These are phyloP conservation scores for Parazoanthus darwini DNA, from an alignment of 92 coral and sea anemone genomes.

Conservation along the genomic window DNA sequence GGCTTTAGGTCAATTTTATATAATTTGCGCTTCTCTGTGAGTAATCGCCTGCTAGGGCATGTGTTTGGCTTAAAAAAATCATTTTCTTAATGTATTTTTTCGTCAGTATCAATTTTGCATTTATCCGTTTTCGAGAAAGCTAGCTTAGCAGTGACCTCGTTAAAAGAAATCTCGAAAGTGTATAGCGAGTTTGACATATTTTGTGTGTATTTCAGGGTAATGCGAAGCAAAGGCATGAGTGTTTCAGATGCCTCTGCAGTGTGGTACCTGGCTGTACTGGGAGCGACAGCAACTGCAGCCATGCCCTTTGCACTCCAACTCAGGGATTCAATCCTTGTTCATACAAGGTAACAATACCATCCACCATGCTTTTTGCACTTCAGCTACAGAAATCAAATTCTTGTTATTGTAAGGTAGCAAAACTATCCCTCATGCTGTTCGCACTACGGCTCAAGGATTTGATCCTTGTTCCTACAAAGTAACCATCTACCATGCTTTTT, in stretches of 20 bases:
- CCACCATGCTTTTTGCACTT: constrained; percentile 40
- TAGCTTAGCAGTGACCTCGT: too few species aligned
- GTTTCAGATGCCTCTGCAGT: constrained; percentile 98
- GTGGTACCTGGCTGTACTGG: constrained; percentile 94
- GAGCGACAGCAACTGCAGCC: constrained; percentile 88
- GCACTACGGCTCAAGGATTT: constrained; percentile 49
- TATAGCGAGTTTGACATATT: background rate
- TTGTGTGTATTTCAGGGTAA: constrained; percentile 66
- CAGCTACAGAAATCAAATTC: background rate
- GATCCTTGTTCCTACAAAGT: constrained; percentile 84
- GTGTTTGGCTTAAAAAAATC: too few species aligned
- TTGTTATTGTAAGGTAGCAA: constrained; percentile 14
- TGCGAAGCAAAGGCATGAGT: constrained; percentile 93
- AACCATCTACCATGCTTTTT: background rate
- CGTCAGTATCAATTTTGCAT: too few species aligned
- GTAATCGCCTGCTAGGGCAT: too few species aligned
- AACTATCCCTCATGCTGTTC: background rate
- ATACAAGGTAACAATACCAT: constrained; percentile 65
- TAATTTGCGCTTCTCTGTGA: too few species aligned
- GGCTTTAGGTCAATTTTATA: too few species aligned
- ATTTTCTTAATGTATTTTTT: too few species aligned
- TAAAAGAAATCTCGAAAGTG: too few species aligned
- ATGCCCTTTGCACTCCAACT: constrained; percentile 95
- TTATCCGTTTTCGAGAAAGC: too few species aligned
- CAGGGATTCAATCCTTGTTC: constrained; percentile 72